Base-by-base conservation (phyloP, 2,888 invertebrate species). In the Ceriagrion tenellum region DNA sequence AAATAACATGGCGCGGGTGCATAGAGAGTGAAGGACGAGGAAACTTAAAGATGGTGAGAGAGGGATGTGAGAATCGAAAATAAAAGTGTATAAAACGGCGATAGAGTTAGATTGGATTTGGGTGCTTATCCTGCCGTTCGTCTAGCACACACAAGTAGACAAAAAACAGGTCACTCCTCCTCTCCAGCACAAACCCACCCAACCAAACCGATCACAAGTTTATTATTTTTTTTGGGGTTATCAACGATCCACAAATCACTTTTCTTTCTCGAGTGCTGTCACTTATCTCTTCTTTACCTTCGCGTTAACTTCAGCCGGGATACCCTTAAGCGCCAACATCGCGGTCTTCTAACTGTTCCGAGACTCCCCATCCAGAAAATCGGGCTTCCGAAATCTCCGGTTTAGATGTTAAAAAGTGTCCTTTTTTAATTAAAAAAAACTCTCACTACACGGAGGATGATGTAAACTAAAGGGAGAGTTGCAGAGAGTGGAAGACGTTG, bases 231-330 rank as follows among this genome's bases (percentile, higher is more conserved):
- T 59, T 59, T 59, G 16, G 16, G 16, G 16, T 89, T 55, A 55
- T 89, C 55, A 55, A 26, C 89, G 23, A 47, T 89, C 55, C 55
- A 26, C 89, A 81, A 81, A 81, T 81, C 81, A 81, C 81, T 81
- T 35, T 81, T 30, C 81, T 26, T n/a, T 81, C 16, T 81, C 26
- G 81, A 81, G 81, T 12, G 12, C 81, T 35, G 81, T 26, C 55
- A 55, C 55, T 55, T 89, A 13, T 89, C 89, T 89, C 89, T 89
- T 89, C 89, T 89, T 89, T 89, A 89, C 89, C 89, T 89, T 89
- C 89, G 89, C 55, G 89, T 55, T 40, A 89, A 89, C 89, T 89
- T 89, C 89, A 40, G 81, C 81, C 35, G 89, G 89, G n/a, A 89
- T 55, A n/a, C 55, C n/a, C 89, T 89, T 89, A 55, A 89, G 55